Evolutionary conservation across 2,888 invertebrate species (phyloP).

Genomic region (Drosophila sordidula): DNA sequence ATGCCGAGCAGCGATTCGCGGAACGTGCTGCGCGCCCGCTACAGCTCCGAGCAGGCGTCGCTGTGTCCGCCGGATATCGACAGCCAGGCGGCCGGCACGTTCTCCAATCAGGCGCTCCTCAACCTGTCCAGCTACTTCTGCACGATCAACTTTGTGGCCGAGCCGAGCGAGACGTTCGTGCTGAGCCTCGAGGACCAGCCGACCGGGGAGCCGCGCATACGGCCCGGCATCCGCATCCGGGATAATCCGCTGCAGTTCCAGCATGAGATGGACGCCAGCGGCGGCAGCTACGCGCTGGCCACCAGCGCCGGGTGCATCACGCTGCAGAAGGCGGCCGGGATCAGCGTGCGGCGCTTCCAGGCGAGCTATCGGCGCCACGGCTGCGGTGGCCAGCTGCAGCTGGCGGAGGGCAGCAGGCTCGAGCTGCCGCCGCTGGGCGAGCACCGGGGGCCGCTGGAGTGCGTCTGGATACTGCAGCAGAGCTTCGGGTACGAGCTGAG

Average conservation of each 20-base stretch:
- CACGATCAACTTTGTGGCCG: conserved; percentile 47
- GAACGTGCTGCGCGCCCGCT: conserved; percentile 87
- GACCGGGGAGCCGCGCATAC: not conserved
- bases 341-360: conserved; percentile 52
- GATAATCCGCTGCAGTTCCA: conserved; percentile 14
- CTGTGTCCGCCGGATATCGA: conserved; percentile 85
- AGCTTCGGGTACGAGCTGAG: conserved; percentile 81
- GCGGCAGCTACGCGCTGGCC: conserved; percentile 63
- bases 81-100: conserved; percentile 76
- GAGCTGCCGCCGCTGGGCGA: conserved; percentile 79
- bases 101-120: conserved; percentile 38
- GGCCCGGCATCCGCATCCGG: conserved; percentile 24
- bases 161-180: conserved; percentile 63
- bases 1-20: conserved; percentile 15
- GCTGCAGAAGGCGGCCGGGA: conserved; percentile 44
- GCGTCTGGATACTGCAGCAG: conserved; percentile 88
- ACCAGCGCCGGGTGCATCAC: conserved; percentile 52
- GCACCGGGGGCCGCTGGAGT: conserved; percentile 86
- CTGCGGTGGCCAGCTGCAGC: conserved; percentile 89
- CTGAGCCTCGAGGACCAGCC: conserved; percentile 58
- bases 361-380: conserved; percentile 87
- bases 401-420: conserved; percentile 79
- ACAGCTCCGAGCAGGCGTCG: conserved; percentile 86
- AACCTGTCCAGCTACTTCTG: conserved; percentile 64
- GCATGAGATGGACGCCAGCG: conserved; percentile 16